Conservation (phyloP, 2,113 vertebrate species). For the Burhinus bistriatus region DNA sequence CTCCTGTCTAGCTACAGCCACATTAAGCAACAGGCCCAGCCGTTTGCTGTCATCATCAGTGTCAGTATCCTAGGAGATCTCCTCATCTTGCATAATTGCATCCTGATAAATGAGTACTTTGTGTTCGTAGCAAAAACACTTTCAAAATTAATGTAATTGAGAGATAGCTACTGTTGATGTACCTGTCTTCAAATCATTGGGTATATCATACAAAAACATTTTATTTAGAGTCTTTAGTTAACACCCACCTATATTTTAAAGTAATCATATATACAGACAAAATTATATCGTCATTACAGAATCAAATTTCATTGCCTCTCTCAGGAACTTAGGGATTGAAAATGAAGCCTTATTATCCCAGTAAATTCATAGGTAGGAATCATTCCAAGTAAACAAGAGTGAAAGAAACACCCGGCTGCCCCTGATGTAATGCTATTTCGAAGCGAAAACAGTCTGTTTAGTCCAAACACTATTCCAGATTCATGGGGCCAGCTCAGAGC, state of each 20-base stretch:
- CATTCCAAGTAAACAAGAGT: neutral
- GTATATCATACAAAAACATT: neutral
- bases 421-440: neutral
- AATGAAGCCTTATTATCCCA: neutral
- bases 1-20: neutral
- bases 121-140: constrained; percentile 32
- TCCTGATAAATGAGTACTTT: constrained; percentile 42
- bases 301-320: neutral
- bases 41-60: constrained; percentile 35
- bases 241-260: neutral
- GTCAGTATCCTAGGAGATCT: constrained; percentile 67
- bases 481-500: neutral
- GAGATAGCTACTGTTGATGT: neutral
- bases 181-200: neutral
- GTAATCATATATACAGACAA: neutral
- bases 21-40: neutral
- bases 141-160: constrained; percentile 37
- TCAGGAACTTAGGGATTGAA: neutral
- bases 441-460: neutral
- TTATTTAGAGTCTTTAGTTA: neutral
- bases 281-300: neutral
- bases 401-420: neutral
- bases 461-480: neutral
- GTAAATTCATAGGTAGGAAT: neutral
- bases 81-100: constrained; percentile 45